Evolutionary conservation across 2,113 vertebrate species (phyloP).

Genomic region (Anoplopoma fimbria): DNA sequence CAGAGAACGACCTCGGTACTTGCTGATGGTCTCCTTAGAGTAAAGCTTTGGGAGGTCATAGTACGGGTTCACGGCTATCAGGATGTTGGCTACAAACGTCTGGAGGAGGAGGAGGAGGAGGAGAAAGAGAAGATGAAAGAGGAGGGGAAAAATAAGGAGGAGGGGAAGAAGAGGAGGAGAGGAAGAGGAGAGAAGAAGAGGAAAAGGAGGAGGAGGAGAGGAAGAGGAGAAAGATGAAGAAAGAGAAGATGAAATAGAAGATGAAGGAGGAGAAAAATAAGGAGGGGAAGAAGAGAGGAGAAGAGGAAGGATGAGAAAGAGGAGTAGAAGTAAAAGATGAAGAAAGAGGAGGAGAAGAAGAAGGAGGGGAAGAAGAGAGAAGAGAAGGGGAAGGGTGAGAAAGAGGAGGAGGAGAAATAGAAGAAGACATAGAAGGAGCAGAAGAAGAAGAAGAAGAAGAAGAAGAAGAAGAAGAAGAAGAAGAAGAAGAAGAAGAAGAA

Average conservation of each 20-base stretch:
- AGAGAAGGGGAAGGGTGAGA: too few species aligned
- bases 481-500: too few species aligned
- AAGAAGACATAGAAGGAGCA: too few species aligned
- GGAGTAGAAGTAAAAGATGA: too few species aligned
- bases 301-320: background rate
- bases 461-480: too few species aligned
- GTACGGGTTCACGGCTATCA: conserved; percentile 98
- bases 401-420: background rate
- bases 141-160: background rate
- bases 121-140: too few species aligned
- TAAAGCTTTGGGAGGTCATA: conserved; percentile 97
- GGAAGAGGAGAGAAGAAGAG: too few species aligned
- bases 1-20: conserved; percentile 93
- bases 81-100: conserved; percentile 98
- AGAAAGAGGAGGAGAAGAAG: too few species aligned
- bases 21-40: conserved; percentile 89
- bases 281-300: too few species aligned
- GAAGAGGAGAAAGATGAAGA: background rate
- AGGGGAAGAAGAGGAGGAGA: too few species aligned
- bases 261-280: background rate
- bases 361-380: background rate
- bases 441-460: too few species aligned
- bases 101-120: conserved; percentile 66
- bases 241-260: background rate
- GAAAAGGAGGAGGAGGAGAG: background rate